Evolutionary conservation across 1,140 invertebrate species (phyloP).

Genomic region (Lasioglossum albipes): DNA sequence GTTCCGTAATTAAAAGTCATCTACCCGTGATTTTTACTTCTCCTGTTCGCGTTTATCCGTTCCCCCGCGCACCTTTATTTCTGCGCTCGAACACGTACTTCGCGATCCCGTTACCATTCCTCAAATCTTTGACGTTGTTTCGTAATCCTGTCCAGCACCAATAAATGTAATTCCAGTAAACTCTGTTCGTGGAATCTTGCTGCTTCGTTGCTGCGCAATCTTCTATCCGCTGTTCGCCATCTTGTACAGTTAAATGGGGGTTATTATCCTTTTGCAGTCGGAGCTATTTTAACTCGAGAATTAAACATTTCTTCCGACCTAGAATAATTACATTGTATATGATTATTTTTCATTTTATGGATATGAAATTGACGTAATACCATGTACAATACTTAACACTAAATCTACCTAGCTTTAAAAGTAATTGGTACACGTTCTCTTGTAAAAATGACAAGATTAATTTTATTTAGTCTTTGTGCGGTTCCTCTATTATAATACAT

Average conservation of each 20-base stretch:
- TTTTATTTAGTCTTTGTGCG: too few relatives aligned
- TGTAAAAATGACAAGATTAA: too few relatives aligned
- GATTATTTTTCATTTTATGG: too few relatives aligned
- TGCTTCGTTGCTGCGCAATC: not conserved
- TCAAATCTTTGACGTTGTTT: not conserved
- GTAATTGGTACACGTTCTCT: too few relatives aligned
- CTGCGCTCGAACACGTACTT: conserved; percentile 1
- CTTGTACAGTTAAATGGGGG: not conserved
- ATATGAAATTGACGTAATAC: too few relatives aligned
- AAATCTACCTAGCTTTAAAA: too few relatives aligned
- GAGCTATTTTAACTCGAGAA: too few relatives aligned
- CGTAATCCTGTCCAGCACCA: not conserved
- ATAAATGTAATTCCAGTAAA: not conserved
- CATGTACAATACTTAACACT: too few relatives aligned
- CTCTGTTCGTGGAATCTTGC: not conserved
- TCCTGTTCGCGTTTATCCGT: conserved; percentile 30
- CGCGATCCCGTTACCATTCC: conserved; percentile 27
- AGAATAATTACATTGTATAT: too few relatives aligned
- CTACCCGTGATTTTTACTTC: conserved; percentile 41
- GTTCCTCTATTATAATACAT: too few relatives aligned
- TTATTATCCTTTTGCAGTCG: too few relatives aligned
- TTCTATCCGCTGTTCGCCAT: not conserved
- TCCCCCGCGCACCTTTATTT: not conserved
- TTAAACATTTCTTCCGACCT: too few relatives aligned
- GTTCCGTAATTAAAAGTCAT: conserved; percentile 46